A percentile compares a stretch with the other conserved stretches of the same genome.
phyloP scores from a whole-genome alignment of 2,113 vertebrate genomes.

The Chlamydotis undulata region DNA sequence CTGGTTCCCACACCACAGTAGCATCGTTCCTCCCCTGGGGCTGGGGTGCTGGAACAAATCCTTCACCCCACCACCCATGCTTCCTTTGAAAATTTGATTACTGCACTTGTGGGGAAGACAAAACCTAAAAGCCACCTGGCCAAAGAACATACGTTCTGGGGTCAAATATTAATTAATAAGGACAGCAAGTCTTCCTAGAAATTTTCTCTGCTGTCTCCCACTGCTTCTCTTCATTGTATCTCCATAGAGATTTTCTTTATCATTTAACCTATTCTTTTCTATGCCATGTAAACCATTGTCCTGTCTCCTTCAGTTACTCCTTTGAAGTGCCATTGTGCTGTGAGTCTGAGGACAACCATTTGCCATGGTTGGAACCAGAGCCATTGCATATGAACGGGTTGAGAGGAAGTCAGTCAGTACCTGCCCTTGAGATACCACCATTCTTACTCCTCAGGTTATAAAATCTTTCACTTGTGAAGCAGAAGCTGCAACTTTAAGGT shows the following conservation, averaged over 20 bases:
- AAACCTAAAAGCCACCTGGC: background rate
- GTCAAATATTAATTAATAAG: background rate
- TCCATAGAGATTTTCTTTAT: background rate
- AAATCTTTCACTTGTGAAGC: background rate
- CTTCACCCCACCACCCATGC: rapidly evolving
- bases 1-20: background rate
- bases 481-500: background rate
- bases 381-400: background rate
- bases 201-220: background rate
- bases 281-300: background rate
- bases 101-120: background rate
- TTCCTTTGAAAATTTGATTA: background rate
- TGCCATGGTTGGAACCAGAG: background rate
- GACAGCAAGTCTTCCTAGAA: background rate
- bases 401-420: background rate
- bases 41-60: background rate
- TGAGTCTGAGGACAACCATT: background rate
- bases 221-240: background rate
- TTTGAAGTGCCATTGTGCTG: background rate
- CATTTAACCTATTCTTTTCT: background rate
- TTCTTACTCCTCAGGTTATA: background rate
- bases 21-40: rapidly evolving
- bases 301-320: background rate
- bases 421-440: background rate
- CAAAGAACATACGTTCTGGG: background rate